Evolutionary conservation across 1,140 invertebrate species (phyloP).

Genomic region (Drosophila ogumai): DNA sequence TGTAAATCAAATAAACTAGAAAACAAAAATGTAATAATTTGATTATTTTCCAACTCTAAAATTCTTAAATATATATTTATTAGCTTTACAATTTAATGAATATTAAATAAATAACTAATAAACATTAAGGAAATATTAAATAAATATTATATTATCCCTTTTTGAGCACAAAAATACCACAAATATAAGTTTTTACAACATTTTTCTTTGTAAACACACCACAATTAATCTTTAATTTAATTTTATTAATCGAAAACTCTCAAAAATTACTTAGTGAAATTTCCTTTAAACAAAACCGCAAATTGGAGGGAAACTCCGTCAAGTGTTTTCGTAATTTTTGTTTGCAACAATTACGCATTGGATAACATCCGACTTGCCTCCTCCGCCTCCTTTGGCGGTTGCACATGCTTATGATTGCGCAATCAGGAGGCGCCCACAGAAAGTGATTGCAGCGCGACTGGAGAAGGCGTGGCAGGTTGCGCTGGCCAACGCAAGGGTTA

Average conservation of each 20-base stretch:
- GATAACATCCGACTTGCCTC: constrained; percentile 32
- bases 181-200: too few species aligned
- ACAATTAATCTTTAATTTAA: not conserved
- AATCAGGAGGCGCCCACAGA: constrained; percentile 40
- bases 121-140: too few species aligned
- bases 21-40: too few species aligned
- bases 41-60: too few species aligned
- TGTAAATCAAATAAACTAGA: too few species aligned
- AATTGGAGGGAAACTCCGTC: not conserved
- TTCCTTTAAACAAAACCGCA: constrained; percentile 3
- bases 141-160: too few species aligned
- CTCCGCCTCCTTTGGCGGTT: constrained; percentile 18
- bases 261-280: not conserved
- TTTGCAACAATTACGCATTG: constrained; percentile 23
- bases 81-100: too few species aligned
- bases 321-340: constrained; percentile 28
- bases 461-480: constrained; percentile 22
- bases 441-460: constrained; percentile 44
- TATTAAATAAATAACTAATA: too few species aligned
- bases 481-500: constrained; percentile 25
- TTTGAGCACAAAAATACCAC: too few species aligned
- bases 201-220: not conserved
- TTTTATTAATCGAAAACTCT: not conserved
- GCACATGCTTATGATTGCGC: constrained; percentile 44
- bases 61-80: too few species aligned